Conservation (phyloP, 2,888 invertebrate genomes). For the Itoplectis maculator region DNA sequence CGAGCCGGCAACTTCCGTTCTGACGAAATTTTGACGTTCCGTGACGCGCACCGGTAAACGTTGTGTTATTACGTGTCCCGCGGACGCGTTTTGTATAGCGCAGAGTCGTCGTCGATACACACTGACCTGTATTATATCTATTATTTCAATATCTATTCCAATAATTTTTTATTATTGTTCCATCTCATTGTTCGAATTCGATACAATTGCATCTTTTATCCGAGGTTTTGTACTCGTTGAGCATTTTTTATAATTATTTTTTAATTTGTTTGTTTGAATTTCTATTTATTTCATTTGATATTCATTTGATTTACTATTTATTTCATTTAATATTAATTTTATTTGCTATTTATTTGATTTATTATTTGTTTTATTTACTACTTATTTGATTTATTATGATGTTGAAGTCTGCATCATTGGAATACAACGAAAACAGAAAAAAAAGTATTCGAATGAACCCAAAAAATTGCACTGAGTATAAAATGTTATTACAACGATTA, state of each 20-base stretch:
- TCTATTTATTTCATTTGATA: not conserved
- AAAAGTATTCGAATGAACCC: too few species aligned
- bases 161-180: slow-evolving; percentile 18
- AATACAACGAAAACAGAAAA: too few species aligned
- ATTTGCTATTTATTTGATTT: not conserved
- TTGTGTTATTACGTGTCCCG: slow-evolving; percentile 54
- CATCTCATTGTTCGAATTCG: slow-evolving; percentile 37
- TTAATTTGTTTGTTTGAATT: not conserved
- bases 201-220: slow-evolving; percentile 48
- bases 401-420: slow-evolving; percentile 11
- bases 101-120: slow-evolving; percentile 22
- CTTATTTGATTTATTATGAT: not conserved
- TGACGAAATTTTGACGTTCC: slow-evolving; percentile 79
- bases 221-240: slow-evolving; percentile 11
- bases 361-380: slow-evolving; percentile 3
- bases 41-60: slow-evolving; percentile 74
- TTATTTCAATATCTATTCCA: not conserved
- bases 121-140: not conserved
- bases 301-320: not conserved
- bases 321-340: too few species aligned
- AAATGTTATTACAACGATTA: too few species aligned
- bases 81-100: not conserved
- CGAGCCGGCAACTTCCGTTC: slow-evolving; percentile 75
- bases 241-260: slow-evolving; percentile 1
- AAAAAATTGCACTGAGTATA: too few species aligned